These are phyloP conservation scores for Muscina levida DNA, from an alignment of 2,888 invertebrate species.

Conservation along the genomic window DNA sequence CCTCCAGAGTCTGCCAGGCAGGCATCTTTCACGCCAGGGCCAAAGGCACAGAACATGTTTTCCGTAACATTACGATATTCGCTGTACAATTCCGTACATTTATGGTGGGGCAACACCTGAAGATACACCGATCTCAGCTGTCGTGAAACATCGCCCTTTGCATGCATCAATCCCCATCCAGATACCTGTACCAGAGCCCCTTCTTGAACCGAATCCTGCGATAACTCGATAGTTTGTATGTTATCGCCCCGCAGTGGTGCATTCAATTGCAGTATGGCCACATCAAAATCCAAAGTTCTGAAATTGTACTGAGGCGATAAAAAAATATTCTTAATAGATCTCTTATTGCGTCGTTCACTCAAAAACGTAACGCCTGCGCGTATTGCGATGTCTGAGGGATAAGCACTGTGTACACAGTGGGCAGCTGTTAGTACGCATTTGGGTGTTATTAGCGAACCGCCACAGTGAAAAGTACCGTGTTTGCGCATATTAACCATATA, in stretches of 20 bases:
- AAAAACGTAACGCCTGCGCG: slow-evolving; percentile 72
- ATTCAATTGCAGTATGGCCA: slow-evolving; percentile 72
- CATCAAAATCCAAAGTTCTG: slow-evolving; percentile 71
- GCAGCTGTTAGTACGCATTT: slow-evolving; percentile 76
- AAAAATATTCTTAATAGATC: slow-evolving; percentile 67
- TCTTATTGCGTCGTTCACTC: slow-evolving; percentile 68
- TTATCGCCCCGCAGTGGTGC: slow-evolving; percentile 65
- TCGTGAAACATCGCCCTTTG: slow-evolving; percentile 68
- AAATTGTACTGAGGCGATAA: slow-evolving; percentile 68
- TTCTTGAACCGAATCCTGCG: slow-evolving; percentile 51
- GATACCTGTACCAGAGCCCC: slow-evolving; percentile 71
- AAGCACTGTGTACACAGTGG: slow-evolving; percentile 70
- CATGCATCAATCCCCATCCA: slow-evolving; percentile 73
- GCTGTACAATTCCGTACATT: slow-evolving; percentile 68
- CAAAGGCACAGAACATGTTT: slow-evolving; percentile 73
- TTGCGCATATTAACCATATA: slow-evolving; percentile 73
- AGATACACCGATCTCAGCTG: slow-evolving; percentile 72
- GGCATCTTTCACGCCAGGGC: slow-evolving; percentile 73
- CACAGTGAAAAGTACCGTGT: slow-evolving; percentile 73
- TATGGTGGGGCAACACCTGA: slow-evolving; percentile 66
- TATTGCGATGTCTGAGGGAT: slow-evolving; percentile 68
- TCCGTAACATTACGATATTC: slow-evolving; percentile 70
- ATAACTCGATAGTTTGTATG: slow-evolving; percentile 68
- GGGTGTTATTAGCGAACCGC: slow-evolving; percentile 73
- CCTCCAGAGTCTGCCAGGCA: slow-evolving; percentile 78